phyloP scores from a whole-genome alignment of 2,888 invertebrate species.

The Dicycla oo region DNA sequence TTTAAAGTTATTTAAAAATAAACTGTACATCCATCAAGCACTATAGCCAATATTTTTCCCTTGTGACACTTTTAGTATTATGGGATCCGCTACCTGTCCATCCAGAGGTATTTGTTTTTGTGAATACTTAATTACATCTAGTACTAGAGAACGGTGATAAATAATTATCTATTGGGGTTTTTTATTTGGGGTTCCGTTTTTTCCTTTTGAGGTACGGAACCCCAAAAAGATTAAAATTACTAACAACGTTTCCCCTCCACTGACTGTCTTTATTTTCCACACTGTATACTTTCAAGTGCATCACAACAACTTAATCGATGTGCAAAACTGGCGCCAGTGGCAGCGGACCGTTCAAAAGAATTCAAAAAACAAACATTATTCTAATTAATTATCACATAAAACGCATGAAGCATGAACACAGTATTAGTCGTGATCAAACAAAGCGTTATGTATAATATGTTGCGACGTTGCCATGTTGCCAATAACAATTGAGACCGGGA shows the following conservation, averaged over 20 bases:
- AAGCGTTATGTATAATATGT: slow-evolving; percentile 59
- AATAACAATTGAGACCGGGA: slow-evolving; percentile 72
- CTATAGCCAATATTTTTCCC: neutral
- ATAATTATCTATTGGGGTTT: neutral
- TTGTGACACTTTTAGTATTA: slow-evolving; percentile 20
- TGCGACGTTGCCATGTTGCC: slow-evolving; percentile 60
- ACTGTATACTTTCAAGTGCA: too few species aligned
- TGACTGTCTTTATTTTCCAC: neutral
- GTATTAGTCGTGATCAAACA: slow-evolving; percentile 58
- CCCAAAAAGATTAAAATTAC: neutral
- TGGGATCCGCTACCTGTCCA: neutral
- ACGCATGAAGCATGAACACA: slow-evolving; percentile 25
- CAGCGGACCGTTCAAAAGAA: neutral
- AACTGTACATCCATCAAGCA: neutral
- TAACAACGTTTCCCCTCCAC: neutral
- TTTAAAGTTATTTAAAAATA: too few species aligned
- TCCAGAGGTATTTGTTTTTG: slow-evolving; percentile 3
- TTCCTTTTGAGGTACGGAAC: too few species aligned
- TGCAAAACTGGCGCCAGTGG: neutral
- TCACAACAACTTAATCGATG: neutral
- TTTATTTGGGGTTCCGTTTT: too few species aligned
- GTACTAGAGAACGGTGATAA: neutral
- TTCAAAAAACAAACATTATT: slow-evolving; percentile 4
- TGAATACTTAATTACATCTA: slow-evolving; percentile 7
- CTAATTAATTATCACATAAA: slow-evolving; percentile 36